Conservation (phyloP, 2,113 vertebrate species). For the Felis catus region DNA sequence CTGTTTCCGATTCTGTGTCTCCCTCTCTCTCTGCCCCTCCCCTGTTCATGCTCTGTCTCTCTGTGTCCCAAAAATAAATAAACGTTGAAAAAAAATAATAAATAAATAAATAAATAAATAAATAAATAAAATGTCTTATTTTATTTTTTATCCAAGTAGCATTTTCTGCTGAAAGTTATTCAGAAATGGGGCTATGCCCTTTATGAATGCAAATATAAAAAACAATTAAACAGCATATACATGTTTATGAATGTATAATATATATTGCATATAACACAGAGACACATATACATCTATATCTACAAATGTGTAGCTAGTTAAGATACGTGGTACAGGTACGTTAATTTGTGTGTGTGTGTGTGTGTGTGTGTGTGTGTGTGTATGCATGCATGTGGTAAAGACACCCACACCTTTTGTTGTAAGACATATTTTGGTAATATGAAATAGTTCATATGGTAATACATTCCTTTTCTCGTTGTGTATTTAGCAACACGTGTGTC, state of each 20-base stretch:
- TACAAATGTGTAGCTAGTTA: not conserved
- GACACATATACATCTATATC: not conserved
- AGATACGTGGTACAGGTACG: not conserved
- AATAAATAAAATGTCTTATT: not conserved
- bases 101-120: too few species aligned
- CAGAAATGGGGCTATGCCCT: not conserved
- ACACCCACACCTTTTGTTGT: not conserved
- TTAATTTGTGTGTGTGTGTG: not conserved
- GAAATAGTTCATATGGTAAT: not conserved
- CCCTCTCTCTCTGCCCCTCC: too few species aligned
- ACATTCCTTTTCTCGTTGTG: not conserved
- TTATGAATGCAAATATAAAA: not conserved
- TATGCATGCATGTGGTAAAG: not conserved
- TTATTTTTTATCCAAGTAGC: not conserved
- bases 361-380: not conserved
- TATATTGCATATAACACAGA: not conserved
- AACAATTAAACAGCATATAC: not conserved
- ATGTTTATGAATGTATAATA: not conserved
- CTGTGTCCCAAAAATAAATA: too few species aligned
- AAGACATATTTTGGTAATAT: not conserved
- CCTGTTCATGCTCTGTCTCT: too few species aligned
- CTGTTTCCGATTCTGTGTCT: too few species aligned
- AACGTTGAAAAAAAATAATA: too few species aligned
- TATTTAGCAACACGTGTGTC: not conserved
- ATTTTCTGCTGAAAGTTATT: not conserved